phyloP scores from a whole-genome alignment of 2,888 invertebrate genomes.

The Lepeophtheirus nordmannii region DNA sequence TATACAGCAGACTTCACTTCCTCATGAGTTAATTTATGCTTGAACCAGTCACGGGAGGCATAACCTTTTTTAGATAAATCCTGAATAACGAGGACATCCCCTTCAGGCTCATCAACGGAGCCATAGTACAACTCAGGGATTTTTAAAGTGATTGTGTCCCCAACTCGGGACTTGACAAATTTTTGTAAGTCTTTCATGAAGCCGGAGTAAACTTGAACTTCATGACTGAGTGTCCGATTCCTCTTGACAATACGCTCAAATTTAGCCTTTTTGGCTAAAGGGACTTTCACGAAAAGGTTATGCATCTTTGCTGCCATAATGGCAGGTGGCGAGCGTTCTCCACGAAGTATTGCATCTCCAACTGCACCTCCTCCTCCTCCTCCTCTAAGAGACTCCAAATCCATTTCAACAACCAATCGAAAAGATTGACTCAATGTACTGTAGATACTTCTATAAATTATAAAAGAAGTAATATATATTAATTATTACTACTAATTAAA shows the following conservation, averaged over 20 bases:
- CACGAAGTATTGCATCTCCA: not conserved
- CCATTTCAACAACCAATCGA: not conserved
- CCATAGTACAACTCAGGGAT: constrained; percentile 20
- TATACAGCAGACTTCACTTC: constrained; percentile 19
- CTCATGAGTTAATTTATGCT: constrained; percentile 14
- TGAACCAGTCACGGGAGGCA: constrained; percentile 17
- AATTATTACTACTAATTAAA: too few relatives aligned
- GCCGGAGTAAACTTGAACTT: constrained; percentile 16
- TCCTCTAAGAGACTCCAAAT: not conserved
- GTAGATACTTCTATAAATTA: not conserved
- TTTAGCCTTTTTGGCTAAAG: constrained; percentile 11
- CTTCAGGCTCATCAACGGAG: constrained; percentile 2
- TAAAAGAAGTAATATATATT: not conserved
- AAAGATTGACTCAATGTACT: not conserved
- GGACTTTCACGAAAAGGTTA: constrained; percentile 20
- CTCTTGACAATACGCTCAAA: constrained; percentile 19
- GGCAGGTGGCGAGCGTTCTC: not conserved
- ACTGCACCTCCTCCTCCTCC: not conserved
- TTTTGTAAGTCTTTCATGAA: constrained; percentile 11
- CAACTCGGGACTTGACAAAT: constrained; percentile 4
- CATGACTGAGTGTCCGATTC: constrained; percentile 19
- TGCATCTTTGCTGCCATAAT: constrained; percentile 9
- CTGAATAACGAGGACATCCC: constrained; percentile 17
- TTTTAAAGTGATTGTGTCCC: not conserved
- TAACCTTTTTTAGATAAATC: constrained; percentile 18